Evolutionary conservation across 2,113 vertebrate species (phyloP), one percentile per base, ranked within the genome.

Genomic region (Gobio gobio): DNA sequence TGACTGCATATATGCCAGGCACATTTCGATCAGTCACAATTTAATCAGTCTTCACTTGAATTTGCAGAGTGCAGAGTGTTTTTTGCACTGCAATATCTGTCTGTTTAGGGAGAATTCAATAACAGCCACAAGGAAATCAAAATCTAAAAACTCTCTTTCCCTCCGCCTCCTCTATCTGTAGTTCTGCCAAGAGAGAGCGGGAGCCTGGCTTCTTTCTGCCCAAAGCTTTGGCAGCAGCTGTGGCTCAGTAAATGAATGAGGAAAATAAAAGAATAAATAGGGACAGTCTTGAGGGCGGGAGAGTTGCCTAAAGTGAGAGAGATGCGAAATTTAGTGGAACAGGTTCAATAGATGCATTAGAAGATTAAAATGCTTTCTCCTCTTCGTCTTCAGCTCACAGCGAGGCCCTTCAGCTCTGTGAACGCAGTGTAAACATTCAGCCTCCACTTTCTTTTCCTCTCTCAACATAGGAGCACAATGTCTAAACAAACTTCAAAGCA

Each of bases 331-430:
- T 84, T 51, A 63, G 54, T 86, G 68, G 85, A 78, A 85, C 75
- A 86, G 88, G 90, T 92, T 90, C 73, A 86, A 88, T 66, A 51
- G 78, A 77, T 84, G 63, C 86, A 91, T 92, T 92, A 92, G 87
- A 80, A 87, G 86, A 91, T 91, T 88, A 82, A 90, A 90, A 66
- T 74, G 3, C 75, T 33, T 45, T 66, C 33, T 68, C 47, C 59
- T 47, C 3, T 47, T 76, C 13, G 4, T 70, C 47, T 51, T 47
- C 3, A 49, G 26, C 45, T 49, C 22, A 16, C 45, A 75, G n/a
- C 18, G 10, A 79, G 68, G 36, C 51, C 58, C 33, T 26, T 64
- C 8, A 22, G 40, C 75, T 66, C 6, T 18, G 33, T 43, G 75
- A 82, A 59, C 9, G 33, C 40, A 20, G 33, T 68, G 47, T 47